Base-by-base conservation (phyloP, 2,888 invertebrate species). In the Himalopsyche japonica region DNA sequence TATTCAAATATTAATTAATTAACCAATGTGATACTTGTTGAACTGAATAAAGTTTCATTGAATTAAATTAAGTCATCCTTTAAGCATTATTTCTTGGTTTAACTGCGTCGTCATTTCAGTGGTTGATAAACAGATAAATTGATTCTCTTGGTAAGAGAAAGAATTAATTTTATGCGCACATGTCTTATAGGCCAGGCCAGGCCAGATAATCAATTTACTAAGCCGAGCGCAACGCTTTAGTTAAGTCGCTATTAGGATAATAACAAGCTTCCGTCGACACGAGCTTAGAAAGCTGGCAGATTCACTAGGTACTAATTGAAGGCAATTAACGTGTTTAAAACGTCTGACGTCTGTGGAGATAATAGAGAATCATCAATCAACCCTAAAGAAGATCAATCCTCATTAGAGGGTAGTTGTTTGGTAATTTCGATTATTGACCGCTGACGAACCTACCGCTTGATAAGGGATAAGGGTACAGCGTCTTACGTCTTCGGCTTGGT, bases 371-470 rank as follows among this genome's bases (percentile, higher is more conserved):
- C 78, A 78, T 27, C 37, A 78, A 27, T 48, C 27, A 47, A 30
- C 79, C 43, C 15, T 79, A 79, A 77, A 47, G 24, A 27, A 30
- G 47, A 79, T 79, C 30, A 57, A 49, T 49, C 32, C 80, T 57
- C 57, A 57, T 30, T 80, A 49, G 57, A 49, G 49, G 32, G 57
- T 37, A 57, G 34, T 80, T 32, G 57, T 80, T 80, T 80, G 12
- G 30, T 57, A 57, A n/a, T 80, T 80, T 80, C 32, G 57, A 80
- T 80, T 80, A 57, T 80, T 80, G 80, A 80, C 80, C 80, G 27
- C 43, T n/a, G 32, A 48, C 80, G 34, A 77, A 77, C 32, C 20
- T 27, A 20, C 32, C 20, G 10, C 32, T 77, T 77, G 77, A 77
- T 32, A 77, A 77, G 77, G 34, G 77, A 77, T 32, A 37, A 37